A percentile compares a stretch with the other conserved stretches of the same genome.
Conservation (phyloP, 1,140 invertebrate species). For the Drosophila oshimai region DNA sequence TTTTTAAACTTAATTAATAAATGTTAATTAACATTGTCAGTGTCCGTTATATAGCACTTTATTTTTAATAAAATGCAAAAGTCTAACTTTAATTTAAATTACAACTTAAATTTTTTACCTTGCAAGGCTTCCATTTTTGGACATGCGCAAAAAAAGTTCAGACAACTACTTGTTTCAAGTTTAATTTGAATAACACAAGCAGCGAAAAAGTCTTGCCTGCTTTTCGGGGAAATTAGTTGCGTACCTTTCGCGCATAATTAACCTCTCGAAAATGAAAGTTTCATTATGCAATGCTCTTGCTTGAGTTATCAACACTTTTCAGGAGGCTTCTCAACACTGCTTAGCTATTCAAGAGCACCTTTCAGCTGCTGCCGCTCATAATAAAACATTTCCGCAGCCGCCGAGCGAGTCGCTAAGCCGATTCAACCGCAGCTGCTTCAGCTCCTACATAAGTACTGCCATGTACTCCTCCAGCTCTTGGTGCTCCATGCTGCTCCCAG, state of each 20-base stretch:
- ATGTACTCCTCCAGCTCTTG: background rate
- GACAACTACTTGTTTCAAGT: background rate
- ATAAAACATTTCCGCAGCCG: constrained; percentile 34
- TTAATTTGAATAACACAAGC: constrained; percentile 16
- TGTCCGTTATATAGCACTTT: background rate
- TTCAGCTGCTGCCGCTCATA: constrained; percentile 19
- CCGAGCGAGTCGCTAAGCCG: constrained; percentile 17
- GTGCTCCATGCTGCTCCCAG: background rate
- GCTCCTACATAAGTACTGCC: background rate
- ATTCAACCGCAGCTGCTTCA: constrained; percentile 16
- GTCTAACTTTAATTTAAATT: too few species aligned
- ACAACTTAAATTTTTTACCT: background rate
- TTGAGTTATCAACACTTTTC: constrained; percentile 36
- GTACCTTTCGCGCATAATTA: constrained; percentile 38
- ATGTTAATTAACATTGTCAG: too few species aligned
- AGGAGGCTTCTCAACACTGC: constrained; percentile 26
- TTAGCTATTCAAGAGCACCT: constrained; percentile 36
- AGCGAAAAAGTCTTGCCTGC: constrained; percentile 9
- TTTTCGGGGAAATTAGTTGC: constrained; percentile 17
- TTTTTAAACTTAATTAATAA: too few species aligned
- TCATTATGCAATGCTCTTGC: constrained; percentile 16
- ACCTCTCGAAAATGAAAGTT: constrained; percentile 42
- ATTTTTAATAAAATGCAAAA: background rate
- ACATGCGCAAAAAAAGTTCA: background rate
- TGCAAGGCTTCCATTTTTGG: background rate